Conservation (phyloP, 1,140 invertebrate genomes). For the Pantala flavescens region DNA sequence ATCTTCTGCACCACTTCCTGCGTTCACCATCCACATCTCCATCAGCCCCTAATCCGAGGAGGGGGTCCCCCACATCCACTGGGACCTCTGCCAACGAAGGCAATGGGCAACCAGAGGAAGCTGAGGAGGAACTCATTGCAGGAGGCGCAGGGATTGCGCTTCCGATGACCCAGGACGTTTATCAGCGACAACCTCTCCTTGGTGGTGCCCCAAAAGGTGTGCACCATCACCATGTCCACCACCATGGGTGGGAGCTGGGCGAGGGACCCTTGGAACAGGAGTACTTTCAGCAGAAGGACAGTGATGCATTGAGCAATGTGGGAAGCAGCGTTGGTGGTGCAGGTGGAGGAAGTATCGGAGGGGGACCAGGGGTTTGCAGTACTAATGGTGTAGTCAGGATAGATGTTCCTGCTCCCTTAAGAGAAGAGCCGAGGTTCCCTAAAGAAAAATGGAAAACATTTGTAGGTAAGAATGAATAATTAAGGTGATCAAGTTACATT, state of each 20-base stretch:
- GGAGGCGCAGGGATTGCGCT: slow-evolving; percentile 33
- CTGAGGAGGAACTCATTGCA: slow-evolving; percentile 27
- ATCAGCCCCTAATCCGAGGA: not conserved
- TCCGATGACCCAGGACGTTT: slow-evolving; percentile 25
- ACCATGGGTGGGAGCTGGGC: not conserved
- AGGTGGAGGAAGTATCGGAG: not conserved
- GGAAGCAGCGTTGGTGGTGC: not conserved
- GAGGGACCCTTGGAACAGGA: not conserved
- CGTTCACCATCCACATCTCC: not conserved
- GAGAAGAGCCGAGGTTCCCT: slow-evolving; percentile 52
- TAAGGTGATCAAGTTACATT: no score
- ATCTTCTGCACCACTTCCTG: slow-evolving; percentile 19
- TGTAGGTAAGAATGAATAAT: slow-evolving; percentile 40
- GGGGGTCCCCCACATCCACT: not conserved
- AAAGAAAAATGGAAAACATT: slow-evolving; percentile 63
- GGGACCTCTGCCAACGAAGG: slow-evolving; percentile 13
- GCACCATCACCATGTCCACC: not conserved
- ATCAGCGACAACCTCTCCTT: not conserved
- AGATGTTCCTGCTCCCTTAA: slow-evolving; percentile 42
- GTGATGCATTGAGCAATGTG: not conserved
- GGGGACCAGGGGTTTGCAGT: slow-evolving; percentile 25
- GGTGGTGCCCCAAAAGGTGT: not conserved
- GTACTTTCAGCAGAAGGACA: not conserved
- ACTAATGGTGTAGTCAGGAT: slow-evolving; percentile 38
- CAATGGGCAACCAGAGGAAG: slow-evolving; percentile 24